Conservation (phyloP, 2,113 vertebrate species). For the Pterocles burchelli region DNA sequence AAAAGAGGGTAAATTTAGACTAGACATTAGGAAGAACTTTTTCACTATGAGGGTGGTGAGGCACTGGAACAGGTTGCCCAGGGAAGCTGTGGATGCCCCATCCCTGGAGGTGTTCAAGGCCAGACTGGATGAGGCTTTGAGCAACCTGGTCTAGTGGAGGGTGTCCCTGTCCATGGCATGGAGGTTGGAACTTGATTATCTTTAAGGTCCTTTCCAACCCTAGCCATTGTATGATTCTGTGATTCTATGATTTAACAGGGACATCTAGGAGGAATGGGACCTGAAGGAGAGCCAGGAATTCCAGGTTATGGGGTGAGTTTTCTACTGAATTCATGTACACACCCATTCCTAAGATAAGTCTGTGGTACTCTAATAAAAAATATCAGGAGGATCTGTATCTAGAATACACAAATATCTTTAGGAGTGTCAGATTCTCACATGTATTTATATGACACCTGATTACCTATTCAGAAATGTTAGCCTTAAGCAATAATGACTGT, state of each 20-base stretch:
- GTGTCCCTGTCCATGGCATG: too few relatives aligned
- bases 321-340: neutral
- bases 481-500: neutral
- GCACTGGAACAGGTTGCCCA: too few relatives aligned
- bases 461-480: neutral
- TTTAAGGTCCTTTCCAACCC: too few relatives aligned
- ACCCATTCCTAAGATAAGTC: neutral
- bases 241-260: constrained; percentile 78
- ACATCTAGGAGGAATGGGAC: constrained; percentile 85
- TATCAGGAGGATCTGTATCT: neutral
- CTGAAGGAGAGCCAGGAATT: constrained; percentile 87
- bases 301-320: constrained; percentile 87
- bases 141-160: too few relatives aligned
- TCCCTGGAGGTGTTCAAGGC: too few relatives aligned
- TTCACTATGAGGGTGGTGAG: too few relatives aligned
- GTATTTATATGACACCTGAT: neutral
- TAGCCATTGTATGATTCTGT: too few relatives aligned
- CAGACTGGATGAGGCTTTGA: too few relatives aligned
- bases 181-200: too few relatives aligned
- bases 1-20: too few relatives aligned
- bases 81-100: too few relatives aligned
- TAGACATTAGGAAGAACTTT: too few relatives aligned
- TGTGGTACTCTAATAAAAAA: neutral
- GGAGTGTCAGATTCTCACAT: neutral
- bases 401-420: neutral